These are phyloP conservation scores for Novumbra hubbsi DNA, from an alignment of 2,797 vertebrate genomes.

Conservation along the genomic window DNA sequence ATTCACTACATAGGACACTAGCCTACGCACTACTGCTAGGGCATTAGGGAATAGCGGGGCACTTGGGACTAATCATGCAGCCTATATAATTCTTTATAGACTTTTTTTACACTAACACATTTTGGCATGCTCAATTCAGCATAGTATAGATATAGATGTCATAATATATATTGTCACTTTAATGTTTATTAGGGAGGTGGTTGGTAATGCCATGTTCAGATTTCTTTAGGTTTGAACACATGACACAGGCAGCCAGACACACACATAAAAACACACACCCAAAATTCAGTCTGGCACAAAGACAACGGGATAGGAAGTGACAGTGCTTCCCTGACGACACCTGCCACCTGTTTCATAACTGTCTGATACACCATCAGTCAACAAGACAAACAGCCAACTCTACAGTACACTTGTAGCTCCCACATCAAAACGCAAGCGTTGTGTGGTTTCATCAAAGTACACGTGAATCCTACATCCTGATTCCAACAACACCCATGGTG, in stretches of 20 bases:
- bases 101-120: conserved; percentile 11
- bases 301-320: conserved; percentile 55
- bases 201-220: conserved; percentile 40
- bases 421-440: background rate
- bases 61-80: background rate
- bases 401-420: background rate
- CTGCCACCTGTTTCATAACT: conserved; percentile 58
- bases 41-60: background rate
- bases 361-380: conserved; percentile 57
- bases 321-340: conserved; percentile 58
- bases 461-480: background rate
- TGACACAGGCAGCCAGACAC: conserved; percentile 25
- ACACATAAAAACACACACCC: conserved; percentile 11
- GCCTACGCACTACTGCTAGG: background rate
- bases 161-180: conserved; percentile 47
- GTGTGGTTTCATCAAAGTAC: background rate
- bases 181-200: conserved; percentile 36
- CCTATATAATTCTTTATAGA: background rate
- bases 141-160: conserved; percentile 34
- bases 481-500: background rate
- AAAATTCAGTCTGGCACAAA: background rate
- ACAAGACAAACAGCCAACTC: background rate
- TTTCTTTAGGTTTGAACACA: conserved; percentile 34
- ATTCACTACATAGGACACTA: background rate
- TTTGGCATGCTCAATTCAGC: conserved; percentile 12